Base-by-base conservation (phyloP, 2,113 vertebrate genomes). In the Catagonus wagneri region DNA sequence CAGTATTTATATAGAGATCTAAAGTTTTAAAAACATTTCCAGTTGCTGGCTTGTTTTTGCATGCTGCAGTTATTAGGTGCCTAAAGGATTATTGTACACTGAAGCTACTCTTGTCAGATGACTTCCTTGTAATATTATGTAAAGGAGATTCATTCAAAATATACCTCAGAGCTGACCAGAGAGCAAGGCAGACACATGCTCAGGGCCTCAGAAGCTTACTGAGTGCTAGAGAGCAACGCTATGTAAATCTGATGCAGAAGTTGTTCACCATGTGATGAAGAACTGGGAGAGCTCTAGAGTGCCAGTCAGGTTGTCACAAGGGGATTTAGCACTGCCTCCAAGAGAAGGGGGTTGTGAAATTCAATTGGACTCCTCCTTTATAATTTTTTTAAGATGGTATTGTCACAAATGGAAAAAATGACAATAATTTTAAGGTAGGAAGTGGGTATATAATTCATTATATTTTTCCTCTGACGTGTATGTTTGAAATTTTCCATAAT, bases 381-480 rank as follows among this genome's bases (percentile, higher is more conserved):
- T 44, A n/a, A 32, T 32, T 36, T 78, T 60, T 74, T 60, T 22
- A 79, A 89, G 22, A 14, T 78, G 16, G 2, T 17, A 44, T 85
- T 65, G 32, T 60, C 36, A 50, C 78, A 69, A 36, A 58, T 20
- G 17, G 36, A 3, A 81, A 81, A 93, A 69, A 86, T 54, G 36
- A 68, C 17, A 83, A 23, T 63, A 75, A 63, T 81, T 86, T 86
- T 76, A 90, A 75, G 44, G 44, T 32, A 56, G 52, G 58, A 63
- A 9, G 7, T 75, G 23, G 50, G 8, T 44, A 29, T 25, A 39
- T 76, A 66, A 36, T 29, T 79, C 15, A 36, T 80, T 90, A 44
- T 63, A 44, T 63, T 92, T 79, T 88, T 66, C 20, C 68, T 94
- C 65, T 84, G 32, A 72, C 94, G 13, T 83, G 16, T 58, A 89